Percentiles rank a stretch among this genome's conserved stretches.
These are phyloP conservation scores for Actenoides hombroni DNA, from an alignment of 2,113 vertebrate species.

Conservation along the genomic window DNA sequence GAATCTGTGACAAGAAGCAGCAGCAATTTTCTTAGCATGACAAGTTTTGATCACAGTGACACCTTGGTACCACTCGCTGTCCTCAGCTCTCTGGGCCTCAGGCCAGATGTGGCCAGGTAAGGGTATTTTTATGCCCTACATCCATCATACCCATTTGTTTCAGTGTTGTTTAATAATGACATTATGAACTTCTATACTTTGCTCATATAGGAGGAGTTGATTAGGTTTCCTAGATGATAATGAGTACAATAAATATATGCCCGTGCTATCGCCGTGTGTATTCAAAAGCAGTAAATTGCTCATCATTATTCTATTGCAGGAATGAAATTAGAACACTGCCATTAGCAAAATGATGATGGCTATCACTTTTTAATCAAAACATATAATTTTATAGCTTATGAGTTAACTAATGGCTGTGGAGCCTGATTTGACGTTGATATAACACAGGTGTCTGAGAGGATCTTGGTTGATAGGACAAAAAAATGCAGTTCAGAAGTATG, in stretches of 20 bases:
- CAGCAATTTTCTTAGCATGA: not conserved
- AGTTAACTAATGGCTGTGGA: constrained; percentile 29
- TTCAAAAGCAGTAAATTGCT: constrained; percentile 12
- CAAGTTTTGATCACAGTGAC: not conserved
- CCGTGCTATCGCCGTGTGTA: not conserved
- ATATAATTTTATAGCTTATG: constrained; percentile 44
- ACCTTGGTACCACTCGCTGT: not conserved
- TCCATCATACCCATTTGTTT: not conserved
- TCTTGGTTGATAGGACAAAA: not conserved
- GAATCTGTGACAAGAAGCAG: not conserved
- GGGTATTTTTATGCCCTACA: not conserved
- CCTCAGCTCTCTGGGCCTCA: not conserved
- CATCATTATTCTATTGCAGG: constrained; percentile 35
- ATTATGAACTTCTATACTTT: not conserved
- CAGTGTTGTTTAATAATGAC: not conserved
- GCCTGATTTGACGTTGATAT: not conserved
- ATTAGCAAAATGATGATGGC: constrained; percentile 19
- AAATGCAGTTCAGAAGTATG: not conserved
- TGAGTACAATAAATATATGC: constrained; percentile 33
- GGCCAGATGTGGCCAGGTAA: not conserved
- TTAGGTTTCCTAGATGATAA: constrained; percentile 23
- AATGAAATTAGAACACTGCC: constrained; percentile 30
- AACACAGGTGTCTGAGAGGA: not conserved
- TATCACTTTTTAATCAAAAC: constrained; percentile 56
- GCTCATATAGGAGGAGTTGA: not conserved